These are phyloP conservation scores for Seira ritae DNA, from an alignment of 2,888 invertebrate genomes.

Conservation along the genomic window DNA sequence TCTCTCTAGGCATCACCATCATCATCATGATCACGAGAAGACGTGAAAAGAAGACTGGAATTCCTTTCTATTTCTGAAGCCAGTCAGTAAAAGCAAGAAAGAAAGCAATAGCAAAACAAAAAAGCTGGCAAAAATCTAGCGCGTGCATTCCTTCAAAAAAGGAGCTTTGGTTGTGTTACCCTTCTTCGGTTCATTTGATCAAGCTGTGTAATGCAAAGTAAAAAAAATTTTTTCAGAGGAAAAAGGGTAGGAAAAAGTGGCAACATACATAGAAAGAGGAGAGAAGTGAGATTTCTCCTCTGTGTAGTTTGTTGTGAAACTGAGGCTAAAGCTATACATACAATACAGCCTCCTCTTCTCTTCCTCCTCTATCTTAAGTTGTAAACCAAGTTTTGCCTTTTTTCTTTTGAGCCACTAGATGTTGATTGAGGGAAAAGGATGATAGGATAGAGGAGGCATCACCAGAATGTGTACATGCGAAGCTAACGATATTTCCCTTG, in stretches of 20 bases:
- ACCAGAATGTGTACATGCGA: conserved; percentile 17
- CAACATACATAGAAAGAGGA: not conserved
- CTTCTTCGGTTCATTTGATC: conserved; percentile 31
- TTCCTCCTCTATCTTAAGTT: no score
- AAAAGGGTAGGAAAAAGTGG: conserved; percentile 11
- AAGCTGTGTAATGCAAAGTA: conserved; percentile 6
- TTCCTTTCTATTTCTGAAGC: no score
- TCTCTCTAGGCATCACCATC: no score
- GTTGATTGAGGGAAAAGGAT: conserved; percentile 19
- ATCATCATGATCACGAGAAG: no score
- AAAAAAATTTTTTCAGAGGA: conserved; percentile 16
- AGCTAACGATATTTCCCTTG: conserved; percentile 33
- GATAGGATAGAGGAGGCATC: not conserved
- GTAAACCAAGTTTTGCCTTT: conserved; percentile 14
- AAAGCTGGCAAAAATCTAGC: conserved; percentile 5
- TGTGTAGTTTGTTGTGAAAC: no score
- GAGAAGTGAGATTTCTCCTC: conserved; percentile 6
- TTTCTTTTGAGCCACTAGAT: conserved; percentile 12
- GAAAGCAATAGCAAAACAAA: not conserved
- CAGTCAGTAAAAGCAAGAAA: no score
- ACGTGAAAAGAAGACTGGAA: no score
- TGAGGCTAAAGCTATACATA: no score
- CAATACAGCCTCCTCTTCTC: no score
- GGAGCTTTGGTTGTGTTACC: conserved; percentile 24
- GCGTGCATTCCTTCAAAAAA: not conserved